These are phyloP conservation scores for Nyctibius bracteatus DNA, from an alignment of 2,113 vertebrate species.

Conservation along the genomic window DNA sequence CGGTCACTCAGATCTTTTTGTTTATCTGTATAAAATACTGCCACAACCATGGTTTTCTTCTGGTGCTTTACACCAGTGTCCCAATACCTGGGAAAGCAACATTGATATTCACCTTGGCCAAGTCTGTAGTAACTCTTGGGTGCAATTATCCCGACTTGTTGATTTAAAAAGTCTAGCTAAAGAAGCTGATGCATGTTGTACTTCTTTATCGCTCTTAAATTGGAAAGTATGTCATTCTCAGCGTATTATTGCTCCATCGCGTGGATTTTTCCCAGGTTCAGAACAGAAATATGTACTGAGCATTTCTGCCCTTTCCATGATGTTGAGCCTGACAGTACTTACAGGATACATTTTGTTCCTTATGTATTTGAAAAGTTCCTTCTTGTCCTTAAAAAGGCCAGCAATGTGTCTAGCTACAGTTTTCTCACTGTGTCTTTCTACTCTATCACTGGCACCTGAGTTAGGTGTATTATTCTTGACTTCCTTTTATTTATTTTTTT, in stretches of 20 bases:
- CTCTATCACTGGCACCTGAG: not conserved
- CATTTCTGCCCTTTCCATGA: not conserved
- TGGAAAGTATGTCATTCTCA: not conserved
- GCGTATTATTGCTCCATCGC: not conserved
- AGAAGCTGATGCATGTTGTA: not conserved
- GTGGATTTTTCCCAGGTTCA: not conserved
- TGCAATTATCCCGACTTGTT: not conserved
- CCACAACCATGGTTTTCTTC: not conserved
- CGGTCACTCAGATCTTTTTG: not conserved
- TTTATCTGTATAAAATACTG: not conserved
- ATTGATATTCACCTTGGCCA: not conserved
- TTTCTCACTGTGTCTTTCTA: not conserved
- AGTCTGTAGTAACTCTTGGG: not conserved
- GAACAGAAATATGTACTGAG: constrained; percentile 3
- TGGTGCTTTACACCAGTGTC: not conserved
- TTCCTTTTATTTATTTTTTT: not conserved
- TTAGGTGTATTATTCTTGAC: not conserved
- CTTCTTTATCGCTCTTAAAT: not conserved
- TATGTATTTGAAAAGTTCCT: not conserved
- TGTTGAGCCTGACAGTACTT: not conserved
- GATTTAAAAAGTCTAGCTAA: not conserved
- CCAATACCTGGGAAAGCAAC: not conserved
- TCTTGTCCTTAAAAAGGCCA: not conserved
- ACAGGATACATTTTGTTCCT: not conserved
- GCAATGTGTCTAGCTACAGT: not conserved